phyloP scores from a whole-genome alignment of 2,797 vertebrate genomes.

The Hoplostethus mediterraneus region DNA sequence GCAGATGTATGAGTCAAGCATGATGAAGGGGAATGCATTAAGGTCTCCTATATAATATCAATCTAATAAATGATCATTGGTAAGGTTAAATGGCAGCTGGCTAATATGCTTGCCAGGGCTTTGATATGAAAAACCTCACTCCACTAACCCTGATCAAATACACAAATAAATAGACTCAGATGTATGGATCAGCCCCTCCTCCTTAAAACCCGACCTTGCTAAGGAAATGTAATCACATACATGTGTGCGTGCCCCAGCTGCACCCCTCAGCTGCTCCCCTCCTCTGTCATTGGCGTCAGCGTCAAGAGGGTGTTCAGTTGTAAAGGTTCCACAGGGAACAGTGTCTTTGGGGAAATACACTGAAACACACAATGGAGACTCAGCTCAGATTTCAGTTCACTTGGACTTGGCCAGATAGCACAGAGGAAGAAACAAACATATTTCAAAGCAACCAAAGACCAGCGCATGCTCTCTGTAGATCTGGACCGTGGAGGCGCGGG shows the following conservation, averaged over 20 bases:
- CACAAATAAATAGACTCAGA: constrained; percentile 7
- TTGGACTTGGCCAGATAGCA: neutral
- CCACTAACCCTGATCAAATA: neutral
- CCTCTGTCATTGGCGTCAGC: constrained; percentile 37
- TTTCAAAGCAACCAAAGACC: constrained; percentile 25
- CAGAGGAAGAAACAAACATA: constrained; percentile 19
- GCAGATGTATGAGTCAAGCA: constrained; percentile 22
- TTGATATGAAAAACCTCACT: neutral
- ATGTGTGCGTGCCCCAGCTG: constrained; percentile 37
- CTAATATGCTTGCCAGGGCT: neutral
- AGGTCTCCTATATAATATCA: constrained; percentile 21
- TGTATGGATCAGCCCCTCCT: neutral
- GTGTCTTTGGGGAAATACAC: constrained; percentile 30
- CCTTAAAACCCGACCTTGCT: constrained; percentile 34
- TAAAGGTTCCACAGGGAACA: constrained; percentile 38
- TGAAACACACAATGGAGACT: constrained; percentile 19
- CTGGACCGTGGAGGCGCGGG: neutral
- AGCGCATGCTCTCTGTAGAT: constrained; percentile 24
- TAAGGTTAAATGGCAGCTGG: constrained; percentile 7
- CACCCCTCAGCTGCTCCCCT: constrained; percentile 60
- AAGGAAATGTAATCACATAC: constrained; percentile 18
- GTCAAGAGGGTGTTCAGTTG: constrained; percentile 54
- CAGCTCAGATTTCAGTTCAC: neutral
- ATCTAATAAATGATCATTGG: constrained; percentile 27
- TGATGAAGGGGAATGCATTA: constrained; percentile 27